phyloP scores from a whole-genome alignment of 2,888 invertebrate genomes.

The Hirudinaria manillensis region DNA sequence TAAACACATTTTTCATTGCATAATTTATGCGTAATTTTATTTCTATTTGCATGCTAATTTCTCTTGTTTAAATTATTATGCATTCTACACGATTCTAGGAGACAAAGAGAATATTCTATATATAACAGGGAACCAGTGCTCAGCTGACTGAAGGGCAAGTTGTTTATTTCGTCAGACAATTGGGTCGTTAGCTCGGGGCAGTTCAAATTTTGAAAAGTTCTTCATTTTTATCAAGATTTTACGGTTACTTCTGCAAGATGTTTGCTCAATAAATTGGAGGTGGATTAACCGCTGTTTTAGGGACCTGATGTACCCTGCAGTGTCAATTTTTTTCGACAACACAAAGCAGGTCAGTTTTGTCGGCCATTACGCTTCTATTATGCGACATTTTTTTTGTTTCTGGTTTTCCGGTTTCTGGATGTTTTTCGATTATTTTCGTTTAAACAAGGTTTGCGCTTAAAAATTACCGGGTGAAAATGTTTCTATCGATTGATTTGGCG shows the following conservation, averaged over 20 bases:
- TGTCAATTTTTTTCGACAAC: slow-evolving; percentile 11
- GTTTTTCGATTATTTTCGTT: too few species aligned
- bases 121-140: slow-evolving; percentile 9
- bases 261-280: slow-evolving; percentile 11
- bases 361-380: background rate
- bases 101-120: slow-evolving; percentile 9
- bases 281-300: slow-evolving; percentile 19
- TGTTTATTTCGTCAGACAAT: slow-evolving; percentile 18
- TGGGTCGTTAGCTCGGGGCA: background rate
- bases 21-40: too few species aligned
- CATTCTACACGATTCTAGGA: background rate
- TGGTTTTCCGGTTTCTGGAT: background rate
- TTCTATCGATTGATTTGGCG: too few species aligned
- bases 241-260: slow-evolving; percentile 15
- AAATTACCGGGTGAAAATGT: too few species aligned
- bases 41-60: background rate
- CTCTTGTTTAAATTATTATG: background rate
- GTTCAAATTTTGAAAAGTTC: slow-evolving; percentile 1
- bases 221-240: slow-evolving; percentile 1
- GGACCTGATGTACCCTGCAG: slow-evolving; percentile 23
- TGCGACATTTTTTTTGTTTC: background rate
- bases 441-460: too few species aligned
- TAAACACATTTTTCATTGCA: too few species aligned
- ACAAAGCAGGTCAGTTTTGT: slow-evolving; percentile 15
- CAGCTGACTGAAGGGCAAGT: slow-evolving; percentile 18